Conservation (phyloP, 2,797 vertebrate species). For the Leptoclinus maculatus region DNA sequence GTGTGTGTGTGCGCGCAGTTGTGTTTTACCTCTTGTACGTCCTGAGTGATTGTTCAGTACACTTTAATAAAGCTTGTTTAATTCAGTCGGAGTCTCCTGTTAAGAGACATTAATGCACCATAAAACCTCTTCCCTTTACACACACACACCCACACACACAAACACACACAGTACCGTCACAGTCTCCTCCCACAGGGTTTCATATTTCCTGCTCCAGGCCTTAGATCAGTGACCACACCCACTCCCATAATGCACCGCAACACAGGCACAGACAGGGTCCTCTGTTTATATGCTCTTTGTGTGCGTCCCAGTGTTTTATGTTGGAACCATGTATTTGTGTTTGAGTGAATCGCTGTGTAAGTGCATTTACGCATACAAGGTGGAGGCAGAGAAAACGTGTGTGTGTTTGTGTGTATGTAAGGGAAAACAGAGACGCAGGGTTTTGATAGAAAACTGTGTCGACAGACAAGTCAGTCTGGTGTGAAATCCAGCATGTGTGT, state of each 20-base stretch:
- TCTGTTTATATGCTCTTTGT: conserved; percentile 54
- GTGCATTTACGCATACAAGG: background rate
- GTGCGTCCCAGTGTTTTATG: conserved; percentile 24
- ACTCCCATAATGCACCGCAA: conserved; percentile 68
- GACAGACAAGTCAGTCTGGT: conserved; percentile 56
- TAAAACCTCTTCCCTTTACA: conserved; percentile 1
- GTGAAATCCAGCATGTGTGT: conserved; percentile 80
- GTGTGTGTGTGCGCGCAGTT: conserved; percentile 8
- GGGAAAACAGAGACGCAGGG: background rate
- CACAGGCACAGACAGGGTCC: conserved; percentile 31
- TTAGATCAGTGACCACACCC: conserved; percentile 71
- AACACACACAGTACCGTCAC: conserved; percentile 11
- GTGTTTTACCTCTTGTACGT: conserved; percentile 39
- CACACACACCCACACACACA: conserved; percentile 30
- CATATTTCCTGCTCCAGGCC: conserved; percentile 68
- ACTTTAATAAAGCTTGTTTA: conserved; percentile 37
- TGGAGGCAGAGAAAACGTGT: background rate
- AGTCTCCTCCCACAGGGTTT: conserved; percentile 67
- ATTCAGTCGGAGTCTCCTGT: conserved; percentile 18
- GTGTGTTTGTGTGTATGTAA: conserved; percentile 3
- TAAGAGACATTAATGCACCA: conserved; percentile 17
- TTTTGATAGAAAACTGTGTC: conserved; percentile 33
- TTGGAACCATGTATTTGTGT: conserved; percentile 32
- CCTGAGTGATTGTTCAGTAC: conserved; percentile 15
- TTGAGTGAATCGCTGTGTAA: conserved; percentile 5